phyloP scores from a whole-genome alignment of 2,797 vertebrate genomes.

The Valencia hispanica region DNA sequence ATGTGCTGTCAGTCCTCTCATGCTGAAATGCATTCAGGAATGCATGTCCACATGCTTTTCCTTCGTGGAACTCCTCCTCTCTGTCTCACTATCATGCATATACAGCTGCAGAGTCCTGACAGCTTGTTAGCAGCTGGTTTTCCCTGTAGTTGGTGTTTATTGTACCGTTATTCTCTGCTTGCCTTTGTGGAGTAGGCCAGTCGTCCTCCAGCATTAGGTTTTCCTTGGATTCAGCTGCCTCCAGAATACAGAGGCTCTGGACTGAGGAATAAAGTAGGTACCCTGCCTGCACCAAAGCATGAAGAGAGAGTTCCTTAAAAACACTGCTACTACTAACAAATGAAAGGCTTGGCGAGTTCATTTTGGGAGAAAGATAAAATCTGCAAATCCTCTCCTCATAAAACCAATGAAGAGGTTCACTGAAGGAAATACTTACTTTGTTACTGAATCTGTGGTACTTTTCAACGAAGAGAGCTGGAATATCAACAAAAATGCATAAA shows the following conservation, averaged over 20 bases:
- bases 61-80: neutral
- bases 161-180: conserved; percentile 36
- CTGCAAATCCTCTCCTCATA: neutral
- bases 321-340: conserved; percentile 39
- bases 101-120: neutral
- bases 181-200: conserved; percentile 78
- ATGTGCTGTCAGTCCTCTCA: conserved; percentile 13
- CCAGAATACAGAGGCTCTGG: conserved; percentile 86
- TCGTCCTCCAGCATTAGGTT: conserved; percentile 75
- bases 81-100: neutral
- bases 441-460: too few species aligned
- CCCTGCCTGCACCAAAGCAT: conserved; percentile 60
- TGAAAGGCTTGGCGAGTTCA: neutral
- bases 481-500: too few species aligned
- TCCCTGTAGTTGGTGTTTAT: conserved; percentile 17
- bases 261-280: conserved; percentile 86
- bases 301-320: conserved; percentile 47
- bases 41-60: conserved; percentile 8
- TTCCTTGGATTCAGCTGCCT: conserved; percentile 86
- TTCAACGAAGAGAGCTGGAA: too few species aligned
- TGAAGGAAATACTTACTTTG: neutral
- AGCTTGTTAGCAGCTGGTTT: neutral
- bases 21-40: conserved; percentile 19
- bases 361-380: conserved; percentile 21
- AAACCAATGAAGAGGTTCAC: neutral